A percentile compares a stretch with the other conserved stretches of the same genome.
These are phyloP conservation scores for Sebastes nivosus DNA, from an alignment of 2,797 vertebrate genomes.

Conservation along the genomic window DNA sequence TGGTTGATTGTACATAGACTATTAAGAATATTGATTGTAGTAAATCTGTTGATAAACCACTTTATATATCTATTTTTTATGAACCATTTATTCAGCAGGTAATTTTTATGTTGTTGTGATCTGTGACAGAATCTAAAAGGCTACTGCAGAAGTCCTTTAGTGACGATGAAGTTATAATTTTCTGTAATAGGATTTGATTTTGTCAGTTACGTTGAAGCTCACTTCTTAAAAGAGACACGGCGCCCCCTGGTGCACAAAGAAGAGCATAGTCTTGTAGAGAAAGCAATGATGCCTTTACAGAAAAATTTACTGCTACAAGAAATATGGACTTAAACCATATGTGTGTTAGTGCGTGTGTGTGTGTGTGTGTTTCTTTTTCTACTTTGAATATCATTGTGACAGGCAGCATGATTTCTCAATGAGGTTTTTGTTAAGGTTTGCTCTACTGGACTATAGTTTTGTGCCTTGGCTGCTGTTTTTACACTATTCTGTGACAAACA, in stretches of 20 bases:
- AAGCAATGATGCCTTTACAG: constrained; percentile 6
- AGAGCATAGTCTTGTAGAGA: background rate
- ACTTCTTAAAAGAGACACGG: constrained; percentile 2
- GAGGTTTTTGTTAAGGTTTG: constrained; percentile 29
- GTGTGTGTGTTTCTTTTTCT: constrained; percentile 16
- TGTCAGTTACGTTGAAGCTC: background rate
- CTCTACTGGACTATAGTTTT: constrained; percentile 44
- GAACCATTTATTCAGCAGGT: background rate
- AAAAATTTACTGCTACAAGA: background rate
- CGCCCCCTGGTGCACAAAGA: constrained; percentile 52
- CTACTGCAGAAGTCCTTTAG: background rate
- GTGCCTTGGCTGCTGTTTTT: constrained; percentile 68
- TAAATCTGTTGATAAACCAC: constrained; percentile 41
- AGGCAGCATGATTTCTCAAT: constrained; percentile 18
- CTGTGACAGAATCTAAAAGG: constrained; percentile 6
- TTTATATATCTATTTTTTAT: constrained; percentile 41
- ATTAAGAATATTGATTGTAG: constrained; percentile 23
- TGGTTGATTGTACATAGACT: constrained; percentile 45
- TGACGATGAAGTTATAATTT: constrained; percentile 9
- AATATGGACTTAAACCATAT: constrained; percentile 1
- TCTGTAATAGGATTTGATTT: constrained; percentile 1
- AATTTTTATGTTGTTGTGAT: constrained; percentile 20
- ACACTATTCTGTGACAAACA: constrained; percentile 22
- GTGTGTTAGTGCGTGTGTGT: background rate
- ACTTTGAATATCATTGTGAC: constrained; percentile 10